Evolutionary conservation across 2,797 vertebrate species (phyloP).

Genomic region (Menidia menidia): DNA sequence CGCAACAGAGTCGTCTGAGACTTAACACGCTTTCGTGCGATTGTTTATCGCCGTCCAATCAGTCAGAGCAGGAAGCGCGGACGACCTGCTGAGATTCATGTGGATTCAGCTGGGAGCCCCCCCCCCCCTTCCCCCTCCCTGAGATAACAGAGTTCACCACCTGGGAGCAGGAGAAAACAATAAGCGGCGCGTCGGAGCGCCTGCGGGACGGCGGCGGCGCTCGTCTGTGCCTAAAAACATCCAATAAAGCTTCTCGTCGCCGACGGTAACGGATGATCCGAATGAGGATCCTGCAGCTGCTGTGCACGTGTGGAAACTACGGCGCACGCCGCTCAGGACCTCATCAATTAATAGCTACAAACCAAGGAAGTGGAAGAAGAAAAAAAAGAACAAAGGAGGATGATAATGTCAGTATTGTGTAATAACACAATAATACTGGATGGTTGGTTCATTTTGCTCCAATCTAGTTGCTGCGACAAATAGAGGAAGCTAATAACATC

Average conservation of each 20-base stretch:
- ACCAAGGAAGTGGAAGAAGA: neutral
- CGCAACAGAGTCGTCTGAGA: neutral
- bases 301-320: too few species aligned
- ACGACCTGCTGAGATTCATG: constrained; percentile 51
- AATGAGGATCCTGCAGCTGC: neutral
- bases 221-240: neutral
- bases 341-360: neutral
- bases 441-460: too few species aligned
- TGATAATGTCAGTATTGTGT: too few species aligned
- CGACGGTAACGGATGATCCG: neutral
- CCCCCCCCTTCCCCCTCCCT: constrained; percentile 1
- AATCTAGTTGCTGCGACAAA: too few species aligned
- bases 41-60: constrained; percentile 30
- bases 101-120: constrained; percentile 66
- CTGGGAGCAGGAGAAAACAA: constrained; percentile 20
- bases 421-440: too few species aligned
- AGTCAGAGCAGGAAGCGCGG: constrained; percentile 31
- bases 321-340: too few species aligned
- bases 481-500: too few species aligned
- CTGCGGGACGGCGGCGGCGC: neutral
- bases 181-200: fast-evolving
- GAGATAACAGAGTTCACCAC: constrained; percentile 18
- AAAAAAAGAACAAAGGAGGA: neutral
- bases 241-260: neutral
- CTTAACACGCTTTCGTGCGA: constrained; percentile 5